Conservation (phyloP, 1,140 invertebrate species). For the Ips typographus region DNA sequence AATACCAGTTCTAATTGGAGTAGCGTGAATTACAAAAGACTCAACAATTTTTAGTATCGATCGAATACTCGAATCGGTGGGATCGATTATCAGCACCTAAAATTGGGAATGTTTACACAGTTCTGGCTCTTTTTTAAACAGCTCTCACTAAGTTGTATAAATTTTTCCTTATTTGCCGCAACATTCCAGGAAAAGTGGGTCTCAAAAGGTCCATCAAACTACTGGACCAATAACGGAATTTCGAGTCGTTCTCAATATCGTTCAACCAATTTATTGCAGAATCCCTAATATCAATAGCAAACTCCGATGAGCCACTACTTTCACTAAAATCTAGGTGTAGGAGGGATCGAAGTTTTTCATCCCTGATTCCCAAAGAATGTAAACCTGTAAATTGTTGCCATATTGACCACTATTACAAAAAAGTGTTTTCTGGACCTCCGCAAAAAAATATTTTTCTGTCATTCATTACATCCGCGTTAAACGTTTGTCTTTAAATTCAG, state of each 20-base stretch:
- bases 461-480: too few relatives aligned
- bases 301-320: conserved; percentile 66
- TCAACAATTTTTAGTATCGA: conserved; percentile 85
- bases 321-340: conserved; percentile 75
- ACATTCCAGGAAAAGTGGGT: conserved; percentile 96
- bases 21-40: conserved; percentile 88
- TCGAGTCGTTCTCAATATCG: conserved; percentile 89
- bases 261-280: conserved; percentile 92
- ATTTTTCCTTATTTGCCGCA: conserved; percentile 91
- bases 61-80: conserved; percentile 67
- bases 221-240: conserved; percentile 86
- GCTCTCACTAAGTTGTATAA: conserved; percentile 81
- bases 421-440: not conserved
- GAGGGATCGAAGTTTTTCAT: conserved; percentile 60
- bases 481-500: too few relatives aligned
- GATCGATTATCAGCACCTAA: conserved; percentile 87
- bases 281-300: conserved; percentile 92
- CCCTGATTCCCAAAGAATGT: conserved; percentile 69
- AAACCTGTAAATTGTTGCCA: conserved; percentile 55
- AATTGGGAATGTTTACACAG: not conserved
- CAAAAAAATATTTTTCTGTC: too few relatives aligned
- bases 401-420: not conserved
- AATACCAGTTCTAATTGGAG: conserved; percentile 86
- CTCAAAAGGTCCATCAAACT: conserved; percentile 87
- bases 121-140: not conserved